A percentile compares a stretch with the other conserved stretches of the same genome.
Conservation (phyloP, 1,140 invertebrate species). For the Heliconius congener region DNA sequence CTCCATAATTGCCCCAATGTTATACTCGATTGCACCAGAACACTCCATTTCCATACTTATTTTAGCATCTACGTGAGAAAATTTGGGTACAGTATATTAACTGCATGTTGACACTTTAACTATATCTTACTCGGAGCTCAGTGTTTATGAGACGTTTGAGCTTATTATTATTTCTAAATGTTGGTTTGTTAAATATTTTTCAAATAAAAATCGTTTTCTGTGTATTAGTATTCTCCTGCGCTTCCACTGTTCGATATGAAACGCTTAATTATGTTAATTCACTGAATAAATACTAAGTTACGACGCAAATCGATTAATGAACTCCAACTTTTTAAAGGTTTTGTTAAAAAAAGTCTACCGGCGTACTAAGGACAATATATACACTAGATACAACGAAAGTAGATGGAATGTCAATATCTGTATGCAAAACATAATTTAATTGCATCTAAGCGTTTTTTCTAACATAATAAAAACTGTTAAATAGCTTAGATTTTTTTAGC, state of each 20-base stretch:
- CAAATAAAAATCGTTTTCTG: constrained; percentile 22
- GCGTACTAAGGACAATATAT: neutral
- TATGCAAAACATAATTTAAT: neutral
- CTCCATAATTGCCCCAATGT: constrained; percentile 76
- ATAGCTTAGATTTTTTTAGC: no score
- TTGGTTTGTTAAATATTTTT: neutral
- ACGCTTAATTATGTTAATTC: neutral
- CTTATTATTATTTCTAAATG: neutral
- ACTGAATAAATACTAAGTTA: neutral
- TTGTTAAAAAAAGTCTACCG: neutral
- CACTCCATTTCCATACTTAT: constrained; percentile 35
- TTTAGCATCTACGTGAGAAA: constrained; percentile 24
- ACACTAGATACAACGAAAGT: no score
- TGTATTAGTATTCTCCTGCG: neutral
- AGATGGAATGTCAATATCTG: no score
- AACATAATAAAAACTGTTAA: neutral
- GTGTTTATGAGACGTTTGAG: constrained; percentile 3
- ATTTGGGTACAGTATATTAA: constrained; percentile 13
- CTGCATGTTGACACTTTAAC: constrained; percentile 2
- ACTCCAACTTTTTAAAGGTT: neutral
- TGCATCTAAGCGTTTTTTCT: neutral
- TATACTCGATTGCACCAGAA: constrained; percentile 48
- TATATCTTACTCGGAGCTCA: neutral
- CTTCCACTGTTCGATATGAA: neutral
- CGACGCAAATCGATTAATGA: neutral